Percentiles rank a stretch among this genome's conserved stretches.
These are phyloP conservation scores for Masticophis lateralis DNA, from an alignment of 2,797 vertebrate genomes.

Conservation along the genomic window DNA sequence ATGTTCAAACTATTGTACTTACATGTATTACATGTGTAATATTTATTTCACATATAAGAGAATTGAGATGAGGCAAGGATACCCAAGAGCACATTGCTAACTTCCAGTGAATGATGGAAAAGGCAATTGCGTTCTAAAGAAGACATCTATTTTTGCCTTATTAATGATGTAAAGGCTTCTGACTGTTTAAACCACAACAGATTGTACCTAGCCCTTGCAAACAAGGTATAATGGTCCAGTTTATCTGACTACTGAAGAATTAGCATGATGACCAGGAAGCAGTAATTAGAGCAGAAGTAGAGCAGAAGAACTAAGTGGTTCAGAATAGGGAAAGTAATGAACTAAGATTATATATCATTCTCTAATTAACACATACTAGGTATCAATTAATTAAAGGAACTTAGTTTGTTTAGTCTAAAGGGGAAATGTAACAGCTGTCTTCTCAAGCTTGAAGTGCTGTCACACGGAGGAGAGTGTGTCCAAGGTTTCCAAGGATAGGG, in stretches of 20 bases:
- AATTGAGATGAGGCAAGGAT: not conserved
- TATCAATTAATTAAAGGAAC: not conserved
- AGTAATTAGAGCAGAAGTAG: not conserved
- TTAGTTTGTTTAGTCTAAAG: not conserved
- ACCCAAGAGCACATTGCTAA: not conserved
- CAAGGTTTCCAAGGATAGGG: not conserved
- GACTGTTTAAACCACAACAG: not conserved
- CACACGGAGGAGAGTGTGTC: not conserved
- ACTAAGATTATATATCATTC: not conserved
- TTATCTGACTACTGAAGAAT: not conserved
- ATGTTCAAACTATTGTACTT: not conserved
- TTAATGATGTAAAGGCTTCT: not conserved
- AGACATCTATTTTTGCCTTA: not conserved
- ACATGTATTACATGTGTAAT: not conserved
- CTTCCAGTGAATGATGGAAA: not conserved
- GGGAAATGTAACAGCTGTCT: not conserved
- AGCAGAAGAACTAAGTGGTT: not conserved
- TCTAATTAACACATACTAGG: not conserved
- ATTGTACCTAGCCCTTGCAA: not conserved
- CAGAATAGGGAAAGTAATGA: not conserved
- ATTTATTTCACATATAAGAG: not conserved
- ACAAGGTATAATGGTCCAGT: not conserved
- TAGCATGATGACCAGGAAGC: not conserved
- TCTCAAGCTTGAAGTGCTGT: not conserved
- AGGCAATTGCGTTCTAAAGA: not conserved